These are phyloP conservation scores for Connochaetes taurinus DNA, from an alignment of 2,113 vertebrate species.

Conservation along the genomic window DNA sequence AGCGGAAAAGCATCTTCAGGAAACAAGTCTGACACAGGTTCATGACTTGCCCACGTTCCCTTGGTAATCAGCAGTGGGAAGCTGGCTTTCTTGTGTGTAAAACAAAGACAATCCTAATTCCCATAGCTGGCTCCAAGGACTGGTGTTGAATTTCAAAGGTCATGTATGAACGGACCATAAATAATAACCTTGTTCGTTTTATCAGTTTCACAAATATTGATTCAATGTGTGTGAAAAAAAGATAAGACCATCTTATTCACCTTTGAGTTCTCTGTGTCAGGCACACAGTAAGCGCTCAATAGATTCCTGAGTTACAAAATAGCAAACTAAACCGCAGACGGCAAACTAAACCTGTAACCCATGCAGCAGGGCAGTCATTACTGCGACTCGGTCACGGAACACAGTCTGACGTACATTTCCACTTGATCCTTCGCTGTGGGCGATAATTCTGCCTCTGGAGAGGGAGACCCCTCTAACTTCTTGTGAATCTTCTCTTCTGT, in stretches of 20 bases:
- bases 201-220: background rate
- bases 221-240: background rate
- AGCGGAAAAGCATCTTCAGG: background rate
- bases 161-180: background rate
- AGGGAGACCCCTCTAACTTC: slow-evolving; percentile 91
- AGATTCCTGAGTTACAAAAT: background rate
- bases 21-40: background rate
- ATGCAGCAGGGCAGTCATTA: rapidly evolving
- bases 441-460: slow-evolving; percentile 91
- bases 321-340: background rate
- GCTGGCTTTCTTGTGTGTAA: background rate
- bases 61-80: background rate
- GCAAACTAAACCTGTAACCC: background rate
- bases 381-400: background rate
- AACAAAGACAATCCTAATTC: background rate
- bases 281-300: background rate
- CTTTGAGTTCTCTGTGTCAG: background rate
- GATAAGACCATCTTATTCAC: background rate
- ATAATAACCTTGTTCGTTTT: background rate
- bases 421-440: slow-evolving; percentile 97
- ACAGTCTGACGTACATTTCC: slow-evolving; percentile 92
- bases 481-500: slow-evolving; percentile 95
- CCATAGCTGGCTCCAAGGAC: background rate
- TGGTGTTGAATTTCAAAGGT: background rate
- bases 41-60: background rate